Evolutionary conservation across 1,140 invertebrate species (phyloP).

Genomic region (Drosophila fuyamai): DNA sequence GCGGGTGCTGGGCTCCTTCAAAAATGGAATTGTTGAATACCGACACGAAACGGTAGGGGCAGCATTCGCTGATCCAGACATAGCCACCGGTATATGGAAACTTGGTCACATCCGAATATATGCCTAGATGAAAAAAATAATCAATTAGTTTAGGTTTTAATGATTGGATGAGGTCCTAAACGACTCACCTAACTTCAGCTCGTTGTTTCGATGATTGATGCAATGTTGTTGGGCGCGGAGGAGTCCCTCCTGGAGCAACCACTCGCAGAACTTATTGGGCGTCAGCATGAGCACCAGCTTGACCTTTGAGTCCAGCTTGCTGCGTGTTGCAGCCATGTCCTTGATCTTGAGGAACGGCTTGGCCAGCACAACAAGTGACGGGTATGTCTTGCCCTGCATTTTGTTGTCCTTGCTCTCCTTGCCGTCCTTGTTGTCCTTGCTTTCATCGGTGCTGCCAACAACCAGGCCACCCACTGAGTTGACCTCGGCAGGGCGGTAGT

Average conservation of each 20-base stretch:
- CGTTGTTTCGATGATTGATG: slow-evolving; percentile 87
- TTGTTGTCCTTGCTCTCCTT: slow-evolving; percentile 88
- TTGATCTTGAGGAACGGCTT: slow-evolving; percentile 90
- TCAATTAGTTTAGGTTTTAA: neutral
- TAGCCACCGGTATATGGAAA: slow-evolving; percentile 95
- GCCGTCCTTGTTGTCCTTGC: slow-evolving; percentile 85
- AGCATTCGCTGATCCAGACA: slow-evolving; percentile 95
- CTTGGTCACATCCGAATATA: slow-evolving; percentile 93
- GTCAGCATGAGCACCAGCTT: slow-evolving; percentile 92
- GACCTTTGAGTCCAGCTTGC: slow-evolving; percentile 89
- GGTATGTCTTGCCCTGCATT: slow-evolving; percentile 92
- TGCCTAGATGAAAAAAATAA: slow-evolving; percentile 85
- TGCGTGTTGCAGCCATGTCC: slow-evolving; percentile 87
- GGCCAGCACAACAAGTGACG: slow-evolving; percentile 92
- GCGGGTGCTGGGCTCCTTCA: slow-evolving; percentile 92
- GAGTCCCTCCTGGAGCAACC: slow-evolving; percentile 93
- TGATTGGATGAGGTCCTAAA: neutral
- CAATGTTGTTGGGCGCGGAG: slow-evolving; percentile 92
- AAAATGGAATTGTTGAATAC: slow-evolving; percentile 95
- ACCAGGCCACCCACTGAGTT: slow-evolving; percentile 89
- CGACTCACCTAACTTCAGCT: slow-evolving; percentile 89
- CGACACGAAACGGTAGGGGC: slow-evolving; percentile 92
- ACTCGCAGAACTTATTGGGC: slow-evolving; percentile 93
- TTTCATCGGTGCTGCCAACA: slow-evolving; percentile 85
- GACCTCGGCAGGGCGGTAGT: slow-evolving; percentile 87